Evolutionary conservation across 2,888 invertebrate genomes (phyloP), one percentile per base, ranked within the genome.

Genomic region (Onchidella celtica): DNA sequence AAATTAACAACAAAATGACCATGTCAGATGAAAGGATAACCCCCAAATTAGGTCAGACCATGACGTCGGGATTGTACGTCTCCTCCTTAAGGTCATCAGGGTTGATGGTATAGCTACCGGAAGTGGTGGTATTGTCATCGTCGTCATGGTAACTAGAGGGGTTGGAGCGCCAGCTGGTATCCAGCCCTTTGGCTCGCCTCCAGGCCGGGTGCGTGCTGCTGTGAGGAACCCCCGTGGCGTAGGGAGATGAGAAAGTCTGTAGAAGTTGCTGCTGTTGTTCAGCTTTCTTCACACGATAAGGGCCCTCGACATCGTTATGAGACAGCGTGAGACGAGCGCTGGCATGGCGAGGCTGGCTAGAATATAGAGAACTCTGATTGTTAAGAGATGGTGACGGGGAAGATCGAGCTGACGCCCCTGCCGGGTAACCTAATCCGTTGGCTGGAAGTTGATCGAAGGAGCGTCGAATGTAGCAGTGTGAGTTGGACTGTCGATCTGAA

Each of bases 71-170:
- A 24, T 84, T 76, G 24, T 84, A 81, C n/a, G 40, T 32, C 14
- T 84, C 84, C 24, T 79, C 73, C 21, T 76, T 59, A 3, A 65
- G 55, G 14, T 84, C 84, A 47, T 84, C 84, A 6, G 84, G 77
- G 29, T 76, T 80, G 66, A 84, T 61, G 61, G 76, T 84, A 75
- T 84, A 84, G 77, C 84, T 84, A 21, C 84, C 84, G 6, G 84
- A 84, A n/a, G 84, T 84, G 17, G 84, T 82, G 38, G 55, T 75
- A 61, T 82, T 81, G 72, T 82, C 82, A 36, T 84, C 81, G 65
- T 84, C 84, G 9, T 73, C 80, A 32, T 72, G 63, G 24, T 34
- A 34, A 34, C 57, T 55, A 38, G 72, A 70, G 11, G 80, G 24
- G 38, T 63, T 68, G 21, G 75, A 80, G n/a, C 78, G 66, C 77